Evolutionary conservation across 2,888 invertebrate genomes (phyloP).

Genomic region (Bibio marci): DNA sequence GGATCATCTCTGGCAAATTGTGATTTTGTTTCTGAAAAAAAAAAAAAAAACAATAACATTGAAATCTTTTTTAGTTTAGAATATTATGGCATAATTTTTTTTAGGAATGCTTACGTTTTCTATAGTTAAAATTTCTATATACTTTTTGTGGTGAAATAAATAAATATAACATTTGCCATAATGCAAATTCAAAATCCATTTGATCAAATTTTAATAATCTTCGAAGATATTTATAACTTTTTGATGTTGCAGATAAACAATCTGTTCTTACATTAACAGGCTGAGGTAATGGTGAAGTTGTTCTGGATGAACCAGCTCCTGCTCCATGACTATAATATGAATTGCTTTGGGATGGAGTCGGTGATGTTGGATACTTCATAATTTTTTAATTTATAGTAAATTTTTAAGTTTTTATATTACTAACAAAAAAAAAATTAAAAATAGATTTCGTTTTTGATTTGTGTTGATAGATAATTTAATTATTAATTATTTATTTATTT

Average conservation of each 20-base stretch:
- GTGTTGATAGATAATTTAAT: too few species aligned
- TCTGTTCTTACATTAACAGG: constrained; percentile 50
- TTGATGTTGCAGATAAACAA: constrained; percentile 69
- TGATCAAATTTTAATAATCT: constrained; percentile 80
- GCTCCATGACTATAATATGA: constrained; percentile 25
- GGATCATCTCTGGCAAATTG: constrained; percentile 99
- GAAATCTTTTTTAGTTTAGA: too few species aligned
- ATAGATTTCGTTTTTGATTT: too few species aligned
- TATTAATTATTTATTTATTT: too few species aligned
- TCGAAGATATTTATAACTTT: constrained; percentile 72
- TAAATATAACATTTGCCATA: constrained; percentile 98
- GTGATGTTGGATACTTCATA: constrained; percentile 47
- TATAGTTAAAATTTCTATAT: constrained; percentile 90
- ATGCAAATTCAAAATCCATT: constrained; percentile 99
- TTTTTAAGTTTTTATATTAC: too few species aligned
- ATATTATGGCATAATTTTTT: too few species aligned
- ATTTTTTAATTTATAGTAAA: too few species aligned
- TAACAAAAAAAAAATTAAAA: too few species aligned
- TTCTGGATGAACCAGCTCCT: constrained; percentile 23
- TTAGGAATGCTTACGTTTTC: constrained; percentile 61
- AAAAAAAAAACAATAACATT: too few species aligned
- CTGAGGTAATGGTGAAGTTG: constrained; percentile 47
- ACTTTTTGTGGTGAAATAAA: constrained; percentile 92
- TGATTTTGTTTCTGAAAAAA: constrained; percentile 77
- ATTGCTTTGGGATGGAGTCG: constrained; percentile 32